Percentiles rank a stretch among this genome's conserved stretches.
These are phyloP conservation scores for Eriosoma lanigerum DNA, from an alignment of 1,140 invertebrate genomes.

Conservation along the genomic window DNA sequence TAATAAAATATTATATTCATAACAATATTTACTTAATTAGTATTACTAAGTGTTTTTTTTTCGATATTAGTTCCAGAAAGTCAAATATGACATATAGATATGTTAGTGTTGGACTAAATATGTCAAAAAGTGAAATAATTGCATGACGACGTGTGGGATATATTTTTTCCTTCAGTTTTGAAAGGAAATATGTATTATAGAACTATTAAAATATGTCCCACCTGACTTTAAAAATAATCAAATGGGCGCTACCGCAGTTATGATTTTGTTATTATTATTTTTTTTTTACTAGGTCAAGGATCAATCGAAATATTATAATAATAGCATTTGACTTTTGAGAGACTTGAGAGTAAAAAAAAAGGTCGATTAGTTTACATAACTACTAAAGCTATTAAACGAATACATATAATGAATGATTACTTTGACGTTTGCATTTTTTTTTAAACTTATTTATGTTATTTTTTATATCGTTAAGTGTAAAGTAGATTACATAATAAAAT, in stretches of 20 bases:
- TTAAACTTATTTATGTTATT: too few species aligned
- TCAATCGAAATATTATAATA: not conserved
- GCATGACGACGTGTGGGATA: not conserved
- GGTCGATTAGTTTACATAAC: constrained; percentile 2
- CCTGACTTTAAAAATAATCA: not conserved
- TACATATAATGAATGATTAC: not conserved
- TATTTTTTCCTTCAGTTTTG: constrained; percentile 24
- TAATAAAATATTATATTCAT: too few species aligned
- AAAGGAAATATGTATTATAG: not conserved
- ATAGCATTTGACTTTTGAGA: constrained; percentile 11
- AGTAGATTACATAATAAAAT: not conserved
- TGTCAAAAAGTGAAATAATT: not conserved
- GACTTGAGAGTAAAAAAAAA: not conserved
- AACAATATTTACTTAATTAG: too few species aligned
- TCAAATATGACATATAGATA: not conserved
- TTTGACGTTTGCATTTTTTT: not conserved
- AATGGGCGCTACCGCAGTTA: constrained; percentile 23
- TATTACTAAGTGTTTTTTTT: not conserved
- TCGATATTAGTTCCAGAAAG: not conserved
- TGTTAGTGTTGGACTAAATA: not conserved
- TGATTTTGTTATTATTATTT: too few species aligned
- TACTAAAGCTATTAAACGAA: not conserved
- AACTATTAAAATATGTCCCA: constrained; percentile 2
- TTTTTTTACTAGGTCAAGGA: constrained; percentile 39
- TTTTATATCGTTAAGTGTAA: not conserved